Base-by-base conservation (phyloP, 1,140 invertebrate species). In the Conus betulinus region DNA sequence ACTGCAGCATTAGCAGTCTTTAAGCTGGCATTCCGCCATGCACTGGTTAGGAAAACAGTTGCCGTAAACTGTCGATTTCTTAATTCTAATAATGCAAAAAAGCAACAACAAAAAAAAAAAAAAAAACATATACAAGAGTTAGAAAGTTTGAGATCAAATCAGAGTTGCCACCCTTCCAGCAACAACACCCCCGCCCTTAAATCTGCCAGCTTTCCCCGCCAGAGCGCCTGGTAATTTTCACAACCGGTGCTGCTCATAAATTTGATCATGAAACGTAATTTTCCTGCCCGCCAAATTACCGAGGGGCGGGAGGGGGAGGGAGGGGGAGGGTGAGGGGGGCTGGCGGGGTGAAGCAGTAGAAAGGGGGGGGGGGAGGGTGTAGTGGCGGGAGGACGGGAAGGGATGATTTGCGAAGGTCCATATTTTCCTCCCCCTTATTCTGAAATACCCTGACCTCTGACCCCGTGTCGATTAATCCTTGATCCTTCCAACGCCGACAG, bases 231-330 rank as follows among this genome's bases (percentile, higher is more conserved):
- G 76, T 27, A 25, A 78, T 78, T 78, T 39, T 78, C 25, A 78
- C 25, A 78, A 13, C n/a, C 11, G 25, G 76, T 78, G 76, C 76
- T 78, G 11, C 76, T 78, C 76, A 78, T 78, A 78, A 78, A 78
- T 78, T 78, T 78, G 76, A 78, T 78, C 76, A 78, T 78, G 76
- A 78, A 78, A 78, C 76, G 76, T 78, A 78, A 78, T 78, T 78
- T 78, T 78, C 76, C 76, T 60, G 8, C 23, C 76, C 39, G 27
- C 76, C n/a, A 78, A 78, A 78, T 78, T 39, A 78, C 76, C 76
- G 11, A 39, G n/a, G 76, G 76, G 76, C 76, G 15, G 8, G 15
- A 5, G 57, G 57, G 57, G 57, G 8, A 5, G 57, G 57, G 0
- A 4, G 57, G 57, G 57, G 57, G 4, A 0, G 57, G 57, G 57